Evolutionary conservation across 2,113 vertebrate genomes (phyloP).

Genomic region (Edolisoma coerulescens): DNA sequence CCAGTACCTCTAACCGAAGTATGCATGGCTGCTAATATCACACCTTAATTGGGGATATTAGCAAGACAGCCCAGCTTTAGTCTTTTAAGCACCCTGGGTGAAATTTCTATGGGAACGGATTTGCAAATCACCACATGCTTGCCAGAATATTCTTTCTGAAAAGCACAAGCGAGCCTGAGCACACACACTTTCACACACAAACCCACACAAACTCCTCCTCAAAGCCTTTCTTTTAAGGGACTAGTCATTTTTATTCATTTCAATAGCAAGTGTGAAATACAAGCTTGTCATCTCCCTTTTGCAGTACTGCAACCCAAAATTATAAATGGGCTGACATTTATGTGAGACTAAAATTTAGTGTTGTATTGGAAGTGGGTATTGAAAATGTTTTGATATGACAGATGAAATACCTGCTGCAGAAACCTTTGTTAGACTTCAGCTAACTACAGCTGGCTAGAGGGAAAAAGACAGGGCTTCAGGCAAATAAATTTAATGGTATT

Average conservation of each 20-base stretch:
- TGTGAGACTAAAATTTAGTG: conserved; percentile 69
- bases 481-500: conserved; percentile 35
- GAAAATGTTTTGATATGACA: conserved; percentile 74
- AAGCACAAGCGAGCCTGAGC: accelerated
- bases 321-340: conserved; percentile 75
- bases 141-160: background rate
- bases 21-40: background rate
- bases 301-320: conserved; percentile 66
- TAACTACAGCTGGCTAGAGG: conserved; percentile 15
- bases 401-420: conserved; percentile 62
- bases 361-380: conserved; percentile 55
- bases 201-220: background rate
- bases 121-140: background rate
- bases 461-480: background rate
- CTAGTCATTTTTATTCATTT: conserved; percentile 70
- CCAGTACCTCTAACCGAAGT: background rate
- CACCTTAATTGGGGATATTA: conserved; percentile 11
- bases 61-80: background rate
- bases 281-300: conserved; percentile 68
- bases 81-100: background rate
- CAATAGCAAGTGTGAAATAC: conserved; percentile 67
- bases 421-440: conserved; percentile 59
- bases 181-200: background rate
- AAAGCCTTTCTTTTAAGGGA: conserved; percentile 35
- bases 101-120: background rate